Evolutionary conservation across 2,888 invertebrate genomes (phyloP), one percentile per base, ranked within the genome.

Genomic region (Lochmaea crataegi): DNA sequence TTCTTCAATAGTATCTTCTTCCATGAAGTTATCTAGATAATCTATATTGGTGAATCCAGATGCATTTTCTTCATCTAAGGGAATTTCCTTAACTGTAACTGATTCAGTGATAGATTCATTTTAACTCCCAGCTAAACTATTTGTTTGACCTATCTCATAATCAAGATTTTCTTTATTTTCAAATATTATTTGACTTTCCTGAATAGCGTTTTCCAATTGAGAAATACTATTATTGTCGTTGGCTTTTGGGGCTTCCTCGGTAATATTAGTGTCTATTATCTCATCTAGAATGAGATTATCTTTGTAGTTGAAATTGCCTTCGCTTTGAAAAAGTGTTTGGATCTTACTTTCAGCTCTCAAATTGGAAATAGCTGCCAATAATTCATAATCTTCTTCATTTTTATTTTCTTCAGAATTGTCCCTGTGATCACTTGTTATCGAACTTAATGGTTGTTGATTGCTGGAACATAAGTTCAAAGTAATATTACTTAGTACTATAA

Each of bases 1-100:
- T 48, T 48, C 12, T 48, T 48, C 45, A 48, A 48, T 14, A 48
- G 12, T 48, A 48, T 48, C 45, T 48, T 48, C 45, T 48, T 12
- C 45, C 45, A 48, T 48, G 45, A 48, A 48, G 45, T 48, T 48
- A 48, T 48, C 45, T 48, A 48, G 45, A 48, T 48, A 48, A 48
- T 48, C 14, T 48, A 48, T 11, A 48, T 48, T 48, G 45, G 11
- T 48, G 11, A 48, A 48, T 48, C 45, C 45, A 48, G 12, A 48
- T 14, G 45, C 14, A 48, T 14, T 48, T 48, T 48, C 45, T 14
- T 48, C 45, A 48, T 48, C 45, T 2, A 9, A 48, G 3, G 45
- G 45, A 48, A 48, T 48, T 48, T 48, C 45, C 45, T 48, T 3
- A 48, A 48, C 45, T 48, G 45, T 48, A 48, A 48, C 45, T 48